phyloP scores from a whole-genome alignment of 2,888 invertebrate species.

The Macaria notata region DNA sequence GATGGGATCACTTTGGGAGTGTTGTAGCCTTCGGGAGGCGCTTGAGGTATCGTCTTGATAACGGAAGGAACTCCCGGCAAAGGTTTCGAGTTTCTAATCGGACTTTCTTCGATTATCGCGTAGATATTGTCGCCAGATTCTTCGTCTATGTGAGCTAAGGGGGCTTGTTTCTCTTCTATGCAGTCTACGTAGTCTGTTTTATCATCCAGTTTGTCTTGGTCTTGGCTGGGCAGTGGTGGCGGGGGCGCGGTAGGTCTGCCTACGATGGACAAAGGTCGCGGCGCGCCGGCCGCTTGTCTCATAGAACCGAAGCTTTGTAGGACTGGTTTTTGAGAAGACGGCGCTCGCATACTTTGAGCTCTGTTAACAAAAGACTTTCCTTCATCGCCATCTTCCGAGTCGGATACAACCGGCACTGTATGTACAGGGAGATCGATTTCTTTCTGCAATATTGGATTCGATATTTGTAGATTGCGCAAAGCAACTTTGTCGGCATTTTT shows the following conservation, averaged over 20 bases:
- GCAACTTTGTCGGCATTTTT: constrained; percentile 86
- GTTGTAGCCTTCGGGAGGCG: constrained; percentile 76
- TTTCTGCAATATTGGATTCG: constrained; percentile 89
- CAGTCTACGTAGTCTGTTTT: constrained; percentile 90
- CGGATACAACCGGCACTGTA: constrained; percentile 83
- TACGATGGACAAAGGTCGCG: constrained; percentile 89
- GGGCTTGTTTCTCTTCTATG: constrained; percentile 84
- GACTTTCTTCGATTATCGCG: constrained; percentile 92
- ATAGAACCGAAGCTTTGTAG: constrained; percentile 92
- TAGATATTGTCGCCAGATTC: constrained; percentile 90
- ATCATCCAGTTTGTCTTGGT: constrained; percentile 49
- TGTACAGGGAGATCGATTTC: constrained; percentile 83
- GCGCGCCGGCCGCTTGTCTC: constrained; percentile 85
- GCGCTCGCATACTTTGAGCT: constrained; percentile 91
- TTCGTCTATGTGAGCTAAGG: constrained; percentile 84
- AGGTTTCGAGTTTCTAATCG: constrained; percentile 71
- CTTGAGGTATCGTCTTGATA: constrained; percentile 55
- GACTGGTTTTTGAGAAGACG: constrained; percentile 78
- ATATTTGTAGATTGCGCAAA: constrained; percentile 90
- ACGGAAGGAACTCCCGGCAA: constrained; percentile 63
- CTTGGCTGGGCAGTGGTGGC: constrained; percentile 84
- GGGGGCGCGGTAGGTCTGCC: constrained; percentile 89
- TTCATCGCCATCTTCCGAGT: constrained; percentile 77
- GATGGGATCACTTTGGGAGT: constrained; percentile 67
- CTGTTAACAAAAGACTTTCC: constrained; percentile 85